Evolutionary conservation across 2,888 invertebrate genomes (phyloP).

Genomic region (Siphonodentalium dalli): DNA sequence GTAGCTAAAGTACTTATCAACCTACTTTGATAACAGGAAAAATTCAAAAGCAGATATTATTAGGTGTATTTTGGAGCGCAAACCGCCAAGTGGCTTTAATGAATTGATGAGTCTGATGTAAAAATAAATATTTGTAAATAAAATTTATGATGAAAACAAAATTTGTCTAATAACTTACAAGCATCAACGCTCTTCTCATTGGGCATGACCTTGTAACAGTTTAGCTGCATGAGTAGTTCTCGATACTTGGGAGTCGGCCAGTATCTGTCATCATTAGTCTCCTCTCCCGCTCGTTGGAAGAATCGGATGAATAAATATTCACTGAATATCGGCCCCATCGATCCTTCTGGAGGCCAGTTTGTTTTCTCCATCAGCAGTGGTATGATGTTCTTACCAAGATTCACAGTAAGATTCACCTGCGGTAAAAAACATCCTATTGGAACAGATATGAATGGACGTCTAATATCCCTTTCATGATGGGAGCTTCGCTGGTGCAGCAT

Average conservation of each 20-base stretch:
- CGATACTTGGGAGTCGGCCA: constrained; percentile 58
- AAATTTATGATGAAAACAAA: too few species aligned
- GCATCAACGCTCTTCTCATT: constrained; percentile 35
- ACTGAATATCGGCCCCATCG: constrained; percentile 63
- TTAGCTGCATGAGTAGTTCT: constrained; percentile 60
- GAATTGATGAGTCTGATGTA: too few species aligned
- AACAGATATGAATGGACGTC: too few species aligned
- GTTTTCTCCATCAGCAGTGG: constrained; percentile 60
- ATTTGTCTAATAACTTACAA: constrained; percentile 35
- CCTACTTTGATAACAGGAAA: too few species aligned
- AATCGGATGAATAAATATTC: constrained; percentile 60
- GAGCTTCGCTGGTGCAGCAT: too few species aligned
- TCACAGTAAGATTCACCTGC: constrained; percentile 59
- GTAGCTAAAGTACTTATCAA: too few species aligned
- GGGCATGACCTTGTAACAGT: constrained; percentile 43
- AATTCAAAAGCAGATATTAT: too few species aligned
- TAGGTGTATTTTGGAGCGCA: too few species aligned
- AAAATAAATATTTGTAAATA: too few species aligned
- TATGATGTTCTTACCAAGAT: constrained; percentile 57
- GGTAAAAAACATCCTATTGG: too few species aligned
- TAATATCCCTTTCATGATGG: too few species aligned
- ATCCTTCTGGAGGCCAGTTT: constrained; percentile 61
- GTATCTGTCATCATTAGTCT: constrained; percentile 43
- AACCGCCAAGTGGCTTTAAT: too few species aligned
- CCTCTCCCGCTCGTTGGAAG: constrained; percentile 43